Conservation (phyloP, 1,140 invertebrate species). For the Drosophila sucinea region DNA sequence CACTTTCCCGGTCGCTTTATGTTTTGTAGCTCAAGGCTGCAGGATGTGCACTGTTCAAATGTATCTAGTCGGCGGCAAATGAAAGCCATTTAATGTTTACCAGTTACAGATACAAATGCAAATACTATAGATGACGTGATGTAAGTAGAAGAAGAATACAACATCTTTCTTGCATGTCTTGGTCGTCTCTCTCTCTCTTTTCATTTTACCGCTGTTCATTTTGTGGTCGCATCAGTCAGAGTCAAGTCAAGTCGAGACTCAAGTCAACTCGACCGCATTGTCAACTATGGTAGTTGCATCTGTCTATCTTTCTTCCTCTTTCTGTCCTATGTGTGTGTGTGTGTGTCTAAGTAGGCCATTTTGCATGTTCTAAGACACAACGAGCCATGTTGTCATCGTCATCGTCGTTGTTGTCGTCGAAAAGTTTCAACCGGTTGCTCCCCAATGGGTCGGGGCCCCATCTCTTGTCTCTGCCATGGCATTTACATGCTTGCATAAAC, state of each 20-base stretch:
- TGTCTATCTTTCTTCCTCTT: neutral
- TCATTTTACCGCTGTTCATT: conserved; percentile 65
- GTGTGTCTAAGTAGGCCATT: conserved; percentile 69
- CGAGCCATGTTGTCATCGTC: conserved; percentile 3
- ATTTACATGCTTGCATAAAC: conserved; percentile 77
- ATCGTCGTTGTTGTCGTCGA: conserved; percentile 1
- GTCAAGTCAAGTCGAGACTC: conserved; percentile 57
- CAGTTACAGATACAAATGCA: conserved; percentile 21
- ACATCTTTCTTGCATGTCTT: conserved; percentile 14
- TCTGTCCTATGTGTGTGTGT: conserved; percentile 3
- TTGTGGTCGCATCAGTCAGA: conserved; percentile 60
- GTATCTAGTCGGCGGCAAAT: conserved; percentile 17
- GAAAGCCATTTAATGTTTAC: neutral
- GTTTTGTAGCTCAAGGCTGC: conserved; percentile 72
- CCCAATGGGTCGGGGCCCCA: conserved; percentile 34
- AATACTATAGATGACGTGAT: neutral
- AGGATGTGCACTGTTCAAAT: conserved; percentile 66
- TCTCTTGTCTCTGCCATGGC: conserved; percentile 37
- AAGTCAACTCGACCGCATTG: conserved; percentile 63
- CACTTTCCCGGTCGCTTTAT: conserved; percentile 31
- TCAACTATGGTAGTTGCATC: conserved; percentile 43
- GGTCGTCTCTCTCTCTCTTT: conserved; percentile 18
- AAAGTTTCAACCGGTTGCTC: conserved; percentile 63
- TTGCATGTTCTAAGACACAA: conserved; percentile 52
- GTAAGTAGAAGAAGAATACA: neutral